Base-by-base conservation (phyloP, 2,113 vertebrate genomes). In the Malurus elegans region DNA sequence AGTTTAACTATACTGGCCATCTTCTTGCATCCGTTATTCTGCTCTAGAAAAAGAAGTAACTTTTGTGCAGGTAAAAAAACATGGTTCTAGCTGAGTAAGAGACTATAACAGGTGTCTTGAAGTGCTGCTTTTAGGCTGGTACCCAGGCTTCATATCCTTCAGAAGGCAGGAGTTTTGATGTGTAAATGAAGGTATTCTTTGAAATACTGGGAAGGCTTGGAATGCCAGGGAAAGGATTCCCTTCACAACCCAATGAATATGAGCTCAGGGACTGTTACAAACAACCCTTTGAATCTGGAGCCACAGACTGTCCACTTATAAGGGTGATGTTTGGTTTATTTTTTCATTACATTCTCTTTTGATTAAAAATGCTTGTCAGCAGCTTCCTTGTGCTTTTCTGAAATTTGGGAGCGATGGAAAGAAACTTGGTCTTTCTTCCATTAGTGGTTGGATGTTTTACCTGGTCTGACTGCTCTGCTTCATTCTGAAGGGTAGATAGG, bases 171-270 rank as follows among this genome's bases (percentile, higher is more conserved):
- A 65, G n/a, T 91, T 93, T 93, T 92, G 71, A 80, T 92, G 72
- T 86, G 82, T 86, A 90, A 82, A 91, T 86, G 56, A 92, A 92
- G 25, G 53, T 65, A 32, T 83, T 78, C 47, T 73, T 87, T 89
- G 84, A 73, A 89, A 76, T 66, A 38, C 36, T 82, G 51, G 25
- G 48, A 32, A 79, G 53, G 73, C 72, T 44, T 38, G 51, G 44
- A 86, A n/a, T 72, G 54, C 75, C 42, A 57, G 56, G 60, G 48
- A 47, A 36, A 85, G 70, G 48, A 75, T 82, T 67, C 56, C 78
- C 71, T 86, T 38, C 51, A 34, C 50, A 76, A 44, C 50, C 2
- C 9, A 34, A 81, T 57, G 21, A 79, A 50, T 5, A 20, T 24
- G 34, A 64, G 78, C 51, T 86, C 51, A 18, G 69, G 26, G 36